Conservation (phyloP, 2,113 vertebrate genomes). For the Brachypteracias leptosomus region DNA sequence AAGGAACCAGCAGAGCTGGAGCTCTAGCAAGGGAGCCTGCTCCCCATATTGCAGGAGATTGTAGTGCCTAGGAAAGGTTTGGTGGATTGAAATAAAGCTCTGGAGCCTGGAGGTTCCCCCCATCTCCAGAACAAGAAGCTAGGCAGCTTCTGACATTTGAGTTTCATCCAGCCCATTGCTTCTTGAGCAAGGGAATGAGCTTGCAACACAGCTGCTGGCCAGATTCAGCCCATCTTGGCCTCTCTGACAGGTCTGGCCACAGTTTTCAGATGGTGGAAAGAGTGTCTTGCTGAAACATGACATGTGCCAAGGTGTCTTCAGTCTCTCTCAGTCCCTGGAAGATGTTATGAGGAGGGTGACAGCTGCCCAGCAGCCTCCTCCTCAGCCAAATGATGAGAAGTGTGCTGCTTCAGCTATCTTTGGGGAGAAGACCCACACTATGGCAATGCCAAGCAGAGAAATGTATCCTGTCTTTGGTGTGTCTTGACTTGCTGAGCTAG, state of each 20-base stretch:
- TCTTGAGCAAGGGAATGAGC: background rate
- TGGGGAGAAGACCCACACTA: background rate
- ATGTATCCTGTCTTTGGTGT: fast-evolving
- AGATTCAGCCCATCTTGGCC: background rate
- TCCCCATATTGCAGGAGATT: background rate
- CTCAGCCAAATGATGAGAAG: background rate
- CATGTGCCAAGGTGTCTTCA: background rate
- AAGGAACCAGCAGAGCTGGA: background rate
- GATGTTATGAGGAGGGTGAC: background rate
- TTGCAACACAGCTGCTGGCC: background rate
- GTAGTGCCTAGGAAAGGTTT: background rate
- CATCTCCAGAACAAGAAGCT: background rate
- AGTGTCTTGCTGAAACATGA: background rate
- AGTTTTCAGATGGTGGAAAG: background rate
- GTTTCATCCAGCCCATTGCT: background rate
- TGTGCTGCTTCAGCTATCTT: background rate
- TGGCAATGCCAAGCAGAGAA: background rate
- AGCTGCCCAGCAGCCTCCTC: background rate
- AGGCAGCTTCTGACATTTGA: background rate
- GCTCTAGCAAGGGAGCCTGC: background rate
- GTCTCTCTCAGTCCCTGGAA: background rate
- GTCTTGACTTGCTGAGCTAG: background rate
- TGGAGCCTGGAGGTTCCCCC: background rate
- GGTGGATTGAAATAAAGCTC: background rate
- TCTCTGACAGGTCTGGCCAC: background rate